These are phyloP conservation scores for Cryptus viduatorius DNA, from an alignment of 2,888 invertebrate species.

Conservation along the genomic window DNA sequence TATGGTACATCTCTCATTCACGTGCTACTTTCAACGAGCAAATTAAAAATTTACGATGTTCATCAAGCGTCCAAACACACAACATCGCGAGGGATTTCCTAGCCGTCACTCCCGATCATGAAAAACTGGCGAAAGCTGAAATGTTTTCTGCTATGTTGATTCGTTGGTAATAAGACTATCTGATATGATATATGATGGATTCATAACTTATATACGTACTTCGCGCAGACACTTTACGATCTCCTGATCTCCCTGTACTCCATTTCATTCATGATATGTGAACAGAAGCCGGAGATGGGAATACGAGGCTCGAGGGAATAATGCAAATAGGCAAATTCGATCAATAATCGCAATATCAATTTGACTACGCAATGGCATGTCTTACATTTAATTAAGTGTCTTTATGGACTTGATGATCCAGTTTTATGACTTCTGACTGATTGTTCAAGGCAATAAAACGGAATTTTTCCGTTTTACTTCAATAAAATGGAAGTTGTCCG, in stretches of 20 bases:
- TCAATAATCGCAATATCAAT: neutral
- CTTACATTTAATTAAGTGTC: no score
- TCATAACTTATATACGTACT: conserved; percentile 18
- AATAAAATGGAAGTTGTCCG: no score
- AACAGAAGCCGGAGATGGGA: conserved; percentile 9
- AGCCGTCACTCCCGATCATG: neutral
- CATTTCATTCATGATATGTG: neutral
- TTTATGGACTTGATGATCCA: no score
- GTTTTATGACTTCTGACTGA: no score
- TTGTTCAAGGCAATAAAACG: no score
- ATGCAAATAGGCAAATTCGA: conserved; percentile 17
- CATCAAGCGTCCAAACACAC: conserved; percentile 32
- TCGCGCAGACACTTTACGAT: neutral
- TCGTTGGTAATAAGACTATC: no score
- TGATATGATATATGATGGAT: neutral
- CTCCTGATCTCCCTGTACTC: conserved; percentile 22
- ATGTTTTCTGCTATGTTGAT: no score
- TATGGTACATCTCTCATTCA: conserved; percentile 29
- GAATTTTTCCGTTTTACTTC: no score
- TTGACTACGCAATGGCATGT: neutral
- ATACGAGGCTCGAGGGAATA: conserved; percentile 9
- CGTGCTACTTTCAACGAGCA: conserved; percentile 40
- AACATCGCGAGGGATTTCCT: conserved; percentile 21
- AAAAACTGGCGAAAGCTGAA: neutral
- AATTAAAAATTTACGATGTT: conserved; percentile 44